Base-by-base conservation (phyloP, 2,113 vertebrate species). In the Axis porcinus region DNA sequence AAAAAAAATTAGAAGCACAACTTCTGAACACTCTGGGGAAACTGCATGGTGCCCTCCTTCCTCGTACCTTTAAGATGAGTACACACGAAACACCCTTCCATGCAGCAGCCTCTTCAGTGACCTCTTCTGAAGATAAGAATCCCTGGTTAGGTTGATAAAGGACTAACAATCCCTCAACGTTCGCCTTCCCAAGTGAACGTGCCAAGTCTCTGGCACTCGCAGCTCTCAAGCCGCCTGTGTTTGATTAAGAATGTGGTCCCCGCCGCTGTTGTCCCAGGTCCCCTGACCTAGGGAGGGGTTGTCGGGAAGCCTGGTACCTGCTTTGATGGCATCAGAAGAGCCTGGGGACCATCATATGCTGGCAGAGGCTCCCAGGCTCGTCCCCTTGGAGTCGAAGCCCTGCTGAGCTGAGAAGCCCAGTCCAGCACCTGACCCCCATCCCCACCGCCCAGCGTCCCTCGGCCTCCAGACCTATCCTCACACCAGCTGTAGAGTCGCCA, bases 381-480 rank as follows among this genome's bases (percentile, higher is more conserved):
- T 84, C 5, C 27, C 43, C 45, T 40, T 2, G 7, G 50, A 14
- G 25, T 13, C 7, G 60, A 70, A 79, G 28, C 62, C 47, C 33
- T 7, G 60, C 27, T 1, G 1, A 16, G 25, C 67, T 43, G 50
- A 93, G 62, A 58, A 70, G 19, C 27, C 45, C 14, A 30, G 55
- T 78, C 92, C 8, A 15, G 47, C 21, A 8, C 16, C 57, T 36
- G 9, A 17, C 7, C 76, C 67, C 19, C 52, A 12, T 16, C 13
- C 12, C n/a, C 27, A 25, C 2, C 0, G 0, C 5, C n/a, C 10
- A 25, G 27, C 55, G 6, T 21, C 14, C 50, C 33, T 50, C n/a
- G 52, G 43, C 84, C 84, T 92, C 50, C 50, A 90, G 81, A 45
- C 74, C 70, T 91, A 57, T 64, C 55, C 54, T 50, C 78, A 91